Base-by-base conservation (phyloP, 1,140 invertebrate genomes). In the Aleiodes sp. region DNA sequence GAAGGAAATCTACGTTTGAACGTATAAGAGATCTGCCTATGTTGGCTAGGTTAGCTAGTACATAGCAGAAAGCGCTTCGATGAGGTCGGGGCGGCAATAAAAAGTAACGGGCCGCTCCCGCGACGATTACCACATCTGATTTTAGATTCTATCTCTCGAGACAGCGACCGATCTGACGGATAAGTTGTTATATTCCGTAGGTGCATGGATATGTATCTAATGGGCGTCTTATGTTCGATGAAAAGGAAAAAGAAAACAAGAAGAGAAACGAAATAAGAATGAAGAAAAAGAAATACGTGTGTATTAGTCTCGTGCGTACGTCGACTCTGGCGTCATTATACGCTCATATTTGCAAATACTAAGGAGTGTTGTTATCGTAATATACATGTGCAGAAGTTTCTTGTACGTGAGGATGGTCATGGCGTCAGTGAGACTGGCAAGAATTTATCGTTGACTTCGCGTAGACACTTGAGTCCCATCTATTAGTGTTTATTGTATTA, bases 381-480 rank as follows among this genome's bases (percentile, higher is more conserved):
- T 35, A 33, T 24, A 37, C 19, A 37, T 16, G 24, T 16, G 6
- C n/a, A 52, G 2, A 24, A 57, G 31, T 59, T 33, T 60, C 39
- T 21, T 26, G 37, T 37, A 59, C 65, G 35, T 60, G 29, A 52
- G 59, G 64, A 56, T 65, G 64, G 24, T 26, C 67, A 77, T 78
- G 74, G 75, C 75, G 77, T 78, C 77, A 73, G 64, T 67, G 35
- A 70, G 72, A 73, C 65, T 70, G 60, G 60, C 71, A 73, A 35
- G 74, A 72, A 80, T 78, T 82, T 76, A 80, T 79, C 70, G 68
- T 71, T 69, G 64, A 73, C 73, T 68, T 69, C 70, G 75, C 62
- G 64, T 70, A 52, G 71, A n/a, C 73, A 35, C 61, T 37, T 43
- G 52, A 73, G 78, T 72, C 77, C 70, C 75, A 73, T 68, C 71